A percentile compares a stretch with the other conserved stretches of the same genome.
Evolutionary conservation across 2,113 vertebrate genomes (phyloP).

Genomic region (Zosterops borbonicus): DNA sequence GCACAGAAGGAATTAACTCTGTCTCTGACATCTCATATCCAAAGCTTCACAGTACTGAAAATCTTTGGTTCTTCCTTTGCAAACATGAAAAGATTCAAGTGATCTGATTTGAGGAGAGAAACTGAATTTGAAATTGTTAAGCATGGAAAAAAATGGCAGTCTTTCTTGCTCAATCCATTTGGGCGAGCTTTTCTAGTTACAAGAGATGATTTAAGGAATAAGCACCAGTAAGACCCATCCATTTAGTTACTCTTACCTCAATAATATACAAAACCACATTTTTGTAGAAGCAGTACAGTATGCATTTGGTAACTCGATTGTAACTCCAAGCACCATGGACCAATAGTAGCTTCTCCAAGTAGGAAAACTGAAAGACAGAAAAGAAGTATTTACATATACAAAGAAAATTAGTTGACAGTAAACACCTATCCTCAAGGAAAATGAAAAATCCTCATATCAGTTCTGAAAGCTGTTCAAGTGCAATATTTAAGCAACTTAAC

Average conservation of each 20-base stretch:
- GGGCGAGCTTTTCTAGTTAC: background rate
- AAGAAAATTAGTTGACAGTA: background rate
- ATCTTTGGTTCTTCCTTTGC: background rate
- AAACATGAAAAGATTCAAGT: background rate
- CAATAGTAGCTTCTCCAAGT: conserved; percentile 93
- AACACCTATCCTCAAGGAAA: background rate
- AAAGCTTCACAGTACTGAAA: background rate
- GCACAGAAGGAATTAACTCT: background rate
- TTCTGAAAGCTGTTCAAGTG: background rate
- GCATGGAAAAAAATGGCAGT: background rate
- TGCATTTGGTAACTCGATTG: conserved; percentile 97
- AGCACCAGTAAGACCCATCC: background rate
- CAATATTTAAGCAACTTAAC: background rate
- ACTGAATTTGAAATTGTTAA: background rate
- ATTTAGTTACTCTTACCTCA: conserved; percentile 80
- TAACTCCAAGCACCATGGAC: conserved; percentile 99
- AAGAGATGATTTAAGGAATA: background rate
- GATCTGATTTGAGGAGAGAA: background rate
- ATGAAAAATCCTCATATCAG: background rate
- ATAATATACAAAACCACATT: conserved; percentile 99
- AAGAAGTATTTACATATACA: background rate
- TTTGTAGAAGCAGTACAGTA: conserved; percentile 99
- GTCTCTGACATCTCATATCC: background rate
- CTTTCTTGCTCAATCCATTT: background rate
- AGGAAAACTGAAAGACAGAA: conserved; percentile 85